phyloP scores from a whole-genome alignment of 2,113 vertebrate species.

The Ageneiosus marmoratus region DNA sequence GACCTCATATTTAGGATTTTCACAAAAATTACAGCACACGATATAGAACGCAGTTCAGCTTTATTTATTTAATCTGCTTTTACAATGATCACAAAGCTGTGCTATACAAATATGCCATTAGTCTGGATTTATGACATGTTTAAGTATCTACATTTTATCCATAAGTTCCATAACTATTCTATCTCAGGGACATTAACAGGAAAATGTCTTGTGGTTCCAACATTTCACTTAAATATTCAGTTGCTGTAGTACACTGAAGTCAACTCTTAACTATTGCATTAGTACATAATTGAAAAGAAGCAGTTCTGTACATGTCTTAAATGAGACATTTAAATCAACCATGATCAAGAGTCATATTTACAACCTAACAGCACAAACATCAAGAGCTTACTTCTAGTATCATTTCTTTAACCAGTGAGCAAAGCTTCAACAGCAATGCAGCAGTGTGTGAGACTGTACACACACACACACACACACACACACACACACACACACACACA shows the following conservation, averaged over 20 bases:
- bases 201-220: neutral
- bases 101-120: neutral
- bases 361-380: neutral
- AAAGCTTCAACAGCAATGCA: neutral
- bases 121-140: neutral
- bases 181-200: neutral
- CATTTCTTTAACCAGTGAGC: neutral
- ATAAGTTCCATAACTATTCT: neutral
- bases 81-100: neutral
- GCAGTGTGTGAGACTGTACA: neutral
- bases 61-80: neutral
- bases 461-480: conserved; percentile 66
- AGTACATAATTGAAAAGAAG: neutral
- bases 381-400: neutral
- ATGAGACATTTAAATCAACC: neutral
- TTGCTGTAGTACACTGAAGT: no score
- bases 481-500: conserved; percentile 73
- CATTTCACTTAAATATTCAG: neutral
- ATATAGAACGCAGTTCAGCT: neutral
- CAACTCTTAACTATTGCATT: neutral
- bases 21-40: neutral
- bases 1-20: neutral
- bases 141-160: neutral
- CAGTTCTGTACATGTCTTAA: neutral
- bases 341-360: neutral